A percentile compares a stretch with the other conserved stretches of the same genome.
These are phyloP conservation scores for Pseudochaenichthys georgianus DNA, from an alignment of 2,797 vertebrate species.

Conservation along the genomic window DNA sequence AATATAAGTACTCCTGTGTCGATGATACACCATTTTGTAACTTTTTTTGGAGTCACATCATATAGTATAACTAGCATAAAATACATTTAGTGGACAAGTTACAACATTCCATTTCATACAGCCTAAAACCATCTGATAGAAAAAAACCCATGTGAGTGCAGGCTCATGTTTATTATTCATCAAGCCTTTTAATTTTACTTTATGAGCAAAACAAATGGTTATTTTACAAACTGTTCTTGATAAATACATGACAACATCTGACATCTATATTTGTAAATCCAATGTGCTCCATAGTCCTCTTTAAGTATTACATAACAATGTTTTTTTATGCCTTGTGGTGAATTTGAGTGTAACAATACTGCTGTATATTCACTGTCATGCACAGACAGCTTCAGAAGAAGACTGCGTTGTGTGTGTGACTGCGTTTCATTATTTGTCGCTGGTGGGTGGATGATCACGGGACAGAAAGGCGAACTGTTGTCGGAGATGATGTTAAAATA, in stretches of 20 bases:
- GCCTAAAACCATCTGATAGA: conserved; percentile 73
- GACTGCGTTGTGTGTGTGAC: conserved; percentile 35
- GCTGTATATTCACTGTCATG: conserved; percentile 88
- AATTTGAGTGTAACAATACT: conserved; percentile 28
- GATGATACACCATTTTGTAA: conserved; percentile 71
- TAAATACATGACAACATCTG: conserved; percentile 39
- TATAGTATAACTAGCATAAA: conserved; percentile 73
- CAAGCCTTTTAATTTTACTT: conserved; percentile 23
- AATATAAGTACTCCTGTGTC: conserved; percentile 76
- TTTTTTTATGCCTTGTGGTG: conserved; percentile 44
- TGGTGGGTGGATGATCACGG: conserved; percentile 53
- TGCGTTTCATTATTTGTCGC: conserved; percentile 30
- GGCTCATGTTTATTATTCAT: conserved; percentile 56
- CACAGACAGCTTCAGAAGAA: conserved; percentile 82
- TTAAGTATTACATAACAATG: conserved; percentile 29
- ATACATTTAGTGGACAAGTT: conserved; percentile 87
- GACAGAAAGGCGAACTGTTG: conserved; percentile 40
- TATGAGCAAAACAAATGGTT: conserved; percentile 1
- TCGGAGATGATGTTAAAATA: conserved; percentile 33
- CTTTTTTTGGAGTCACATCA: conserved; percentile 62
- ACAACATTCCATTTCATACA: conserved; percentile 85
- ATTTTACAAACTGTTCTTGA: conserved; percentile 15
- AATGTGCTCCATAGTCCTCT: conserved; percentile 21
- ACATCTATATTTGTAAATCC: conserved; percentile 51
- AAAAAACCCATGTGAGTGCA: conserved; percentile 34